Conservation (phyloP, 2,888 invertebrate genomes). For the Ophioninae sp. region DNA sequence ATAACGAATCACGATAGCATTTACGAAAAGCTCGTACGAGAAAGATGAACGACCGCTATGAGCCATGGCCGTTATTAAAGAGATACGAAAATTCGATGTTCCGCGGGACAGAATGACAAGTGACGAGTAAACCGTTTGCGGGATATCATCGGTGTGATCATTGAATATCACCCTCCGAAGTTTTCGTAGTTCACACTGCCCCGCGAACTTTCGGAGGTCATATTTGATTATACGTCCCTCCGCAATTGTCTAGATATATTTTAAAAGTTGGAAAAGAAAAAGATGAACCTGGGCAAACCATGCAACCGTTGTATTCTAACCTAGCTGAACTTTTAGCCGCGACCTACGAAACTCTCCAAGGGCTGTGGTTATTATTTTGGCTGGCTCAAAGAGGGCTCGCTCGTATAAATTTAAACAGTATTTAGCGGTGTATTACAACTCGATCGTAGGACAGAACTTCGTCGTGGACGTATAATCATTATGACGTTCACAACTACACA, state of each 20-base stretch:
- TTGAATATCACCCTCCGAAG: constrained; percentile 25
- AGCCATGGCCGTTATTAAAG: constrained; percentile 1
- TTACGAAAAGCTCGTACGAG: constrained; percentile 42
- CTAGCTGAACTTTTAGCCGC: background rate
- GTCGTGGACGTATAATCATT: constrained; percentile 53
- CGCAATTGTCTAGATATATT: constrained; percentile 31
- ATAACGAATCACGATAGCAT: constrained; percentile 54
- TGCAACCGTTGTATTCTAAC: background rate
- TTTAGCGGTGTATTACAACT: constrained; percentile 36
- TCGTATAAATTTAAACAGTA: constrained; percentile 49
- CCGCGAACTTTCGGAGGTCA: constrained; percentile 21
- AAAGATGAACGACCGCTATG: background rate
- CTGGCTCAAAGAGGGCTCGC: constrained; percentile 8
- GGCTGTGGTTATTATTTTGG: background rate
- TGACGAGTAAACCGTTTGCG: constrained; percentile 12
- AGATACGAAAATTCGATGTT: constrained; percentile 23
- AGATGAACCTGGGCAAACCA: background rate
- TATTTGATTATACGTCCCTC: constrained; percentile 49
- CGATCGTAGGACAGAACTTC: constrained; percentile 41
- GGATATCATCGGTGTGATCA: constrained; percentile 49
- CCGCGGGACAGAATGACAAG: constrained; percentile 7
- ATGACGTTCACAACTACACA: background rate
- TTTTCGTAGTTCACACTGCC: background rate
- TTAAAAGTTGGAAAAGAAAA: background rate
- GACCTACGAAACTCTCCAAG: background rate